Evolutionary conservation across 2,113 vertebrate species (phyloP).

Genomic region (Chloropsis cyanopogon): DNA sequence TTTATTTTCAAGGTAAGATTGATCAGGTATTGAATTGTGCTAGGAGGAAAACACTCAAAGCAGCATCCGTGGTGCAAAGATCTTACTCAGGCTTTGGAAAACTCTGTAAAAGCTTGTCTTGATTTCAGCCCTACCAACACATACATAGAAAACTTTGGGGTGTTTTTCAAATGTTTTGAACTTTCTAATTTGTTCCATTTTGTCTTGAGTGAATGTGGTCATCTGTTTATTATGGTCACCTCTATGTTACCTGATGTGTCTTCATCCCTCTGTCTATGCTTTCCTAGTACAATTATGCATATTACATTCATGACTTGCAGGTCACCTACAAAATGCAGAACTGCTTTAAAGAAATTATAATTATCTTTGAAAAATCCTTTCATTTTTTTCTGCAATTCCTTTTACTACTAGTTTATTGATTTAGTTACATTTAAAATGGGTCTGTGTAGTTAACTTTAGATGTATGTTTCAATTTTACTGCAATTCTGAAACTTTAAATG

Average conservation of each 20-base stretch:
- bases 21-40: background rate
- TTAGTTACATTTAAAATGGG: background rate
- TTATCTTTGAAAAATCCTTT: background rate
- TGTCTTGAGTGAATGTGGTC: accelerated
- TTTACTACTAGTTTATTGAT: background rate
- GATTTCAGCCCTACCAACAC: background rate
- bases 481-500: background rate
- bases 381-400: background rate
- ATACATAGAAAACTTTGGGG: background rate
- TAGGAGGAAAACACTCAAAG: background rate
- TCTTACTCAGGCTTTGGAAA: background rate
- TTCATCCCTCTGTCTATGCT: background rate
- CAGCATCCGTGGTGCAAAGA: accelerated
- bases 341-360: background rate
- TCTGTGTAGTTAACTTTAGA: background rate
- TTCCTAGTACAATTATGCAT: background rate
- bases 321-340: background rate
- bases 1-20: background rate
- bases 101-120: background rate
- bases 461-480: background rate
- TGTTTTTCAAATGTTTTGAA: background rate
- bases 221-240: background rate
- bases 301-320: background rate
- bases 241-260: background rate
- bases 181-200: background rate